Conservation (phyloP, 2,888 invertebrate genomes). For the Laothoe populi region DNA sequence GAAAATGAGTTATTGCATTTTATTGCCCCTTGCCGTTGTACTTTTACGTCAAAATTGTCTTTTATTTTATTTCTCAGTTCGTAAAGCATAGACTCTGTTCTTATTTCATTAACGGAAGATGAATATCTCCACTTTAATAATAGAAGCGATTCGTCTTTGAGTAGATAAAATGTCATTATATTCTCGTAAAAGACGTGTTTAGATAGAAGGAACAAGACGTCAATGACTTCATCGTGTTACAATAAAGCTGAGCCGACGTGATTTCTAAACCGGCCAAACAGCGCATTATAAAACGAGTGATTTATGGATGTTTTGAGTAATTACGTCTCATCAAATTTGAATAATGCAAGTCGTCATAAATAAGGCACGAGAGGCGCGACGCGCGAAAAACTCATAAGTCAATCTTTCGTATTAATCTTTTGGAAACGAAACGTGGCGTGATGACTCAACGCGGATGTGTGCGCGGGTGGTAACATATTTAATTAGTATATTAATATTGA, state of each 20-base stretch:
- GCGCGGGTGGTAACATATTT: conserved; percentile 76
- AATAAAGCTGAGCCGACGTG: conserved; percentile 60
- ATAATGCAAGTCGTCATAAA: conserved; percentile 80
- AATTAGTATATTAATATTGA: conserved; percentile 81
- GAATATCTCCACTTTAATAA: conserved; percentile 45
- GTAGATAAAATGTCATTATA: conserved; percentile 65
- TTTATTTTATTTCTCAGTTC: conserved; percentile 52
- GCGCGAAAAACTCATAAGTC: conserved; percentile 76
- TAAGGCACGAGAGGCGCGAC: conserved; percentile 64
- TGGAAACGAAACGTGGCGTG: conserved; percentile 67
- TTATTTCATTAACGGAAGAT: conserved; percentile 50
- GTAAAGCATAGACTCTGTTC: conserved; percentile 46
- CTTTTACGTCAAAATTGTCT: conserved; percentile 62
- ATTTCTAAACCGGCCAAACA: conserved; percentile 70
- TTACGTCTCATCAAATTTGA: conserved; percentile 84
- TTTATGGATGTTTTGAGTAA: conserved; percentile 82
- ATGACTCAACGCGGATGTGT: conserved; percentile 72
- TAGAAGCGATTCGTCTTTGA: conserved; percentile 52
- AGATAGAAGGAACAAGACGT: conserved; percentile 59
- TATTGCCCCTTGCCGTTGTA: conserved; percentile 62
- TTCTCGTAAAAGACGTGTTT: conserved; percentile 67
- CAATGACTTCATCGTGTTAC: conserved; percentile 70
- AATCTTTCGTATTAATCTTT: conserved; percentile 77
- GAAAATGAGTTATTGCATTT: conserved; percentile 83
- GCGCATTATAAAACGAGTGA: conserved; percentile 75